A percentile compares a stretch with the other conserved stretches of the same genome.
These are phyloP conservation scores for Tragopan temminckii DNA, from an alignment of 2,797 vertebrate genomes.

Conservation along the genomic window DNA sequence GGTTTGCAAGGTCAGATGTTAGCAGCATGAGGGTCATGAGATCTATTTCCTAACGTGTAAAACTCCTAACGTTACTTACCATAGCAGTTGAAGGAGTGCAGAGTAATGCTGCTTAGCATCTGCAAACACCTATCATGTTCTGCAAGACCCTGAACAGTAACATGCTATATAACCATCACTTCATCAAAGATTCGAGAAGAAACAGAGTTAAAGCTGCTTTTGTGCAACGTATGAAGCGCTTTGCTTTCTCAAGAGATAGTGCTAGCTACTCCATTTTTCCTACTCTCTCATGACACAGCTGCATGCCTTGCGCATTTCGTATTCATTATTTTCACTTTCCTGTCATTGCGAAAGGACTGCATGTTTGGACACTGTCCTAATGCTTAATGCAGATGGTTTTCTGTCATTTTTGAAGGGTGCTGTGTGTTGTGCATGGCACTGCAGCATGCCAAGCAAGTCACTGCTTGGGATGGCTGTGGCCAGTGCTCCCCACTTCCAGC, in stretches of 20 bases:
- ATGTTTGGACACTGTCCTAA: neutral
- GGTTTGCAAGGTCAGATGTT: neutral
- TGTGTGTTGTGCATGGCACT: fast-evolving
- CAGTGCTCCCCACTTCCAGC: neutral
- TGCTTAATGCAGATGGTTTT: neutral
- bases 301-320: neutral
- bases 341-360: neutral
- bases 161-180: neutral
- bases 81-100: neutral
- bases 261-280: neutral
- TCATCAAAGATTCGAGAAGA: neutral
- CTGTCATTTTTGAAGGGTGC: neutral
- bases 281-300: neutral
- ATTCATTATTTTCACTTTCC: neutral
- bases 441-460: neutral
- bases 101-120: neutral
- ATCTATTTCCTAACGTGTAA: neutral
- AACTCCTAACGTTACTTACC: neutral
- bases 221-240: neutral
- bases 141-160: neutral
- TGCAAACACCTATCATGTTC: neutral
- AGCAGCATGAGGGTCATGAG: neutral
- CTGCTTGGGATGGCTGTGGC: fast-evolving
- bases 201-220: neutral
- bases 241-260: neutral